Evolutionary conservation across 2,888 invertebrate genomes (phyloP), one percentile per base, ranked within the genome.

Genomic region (Onchidella celtica): DNA sequence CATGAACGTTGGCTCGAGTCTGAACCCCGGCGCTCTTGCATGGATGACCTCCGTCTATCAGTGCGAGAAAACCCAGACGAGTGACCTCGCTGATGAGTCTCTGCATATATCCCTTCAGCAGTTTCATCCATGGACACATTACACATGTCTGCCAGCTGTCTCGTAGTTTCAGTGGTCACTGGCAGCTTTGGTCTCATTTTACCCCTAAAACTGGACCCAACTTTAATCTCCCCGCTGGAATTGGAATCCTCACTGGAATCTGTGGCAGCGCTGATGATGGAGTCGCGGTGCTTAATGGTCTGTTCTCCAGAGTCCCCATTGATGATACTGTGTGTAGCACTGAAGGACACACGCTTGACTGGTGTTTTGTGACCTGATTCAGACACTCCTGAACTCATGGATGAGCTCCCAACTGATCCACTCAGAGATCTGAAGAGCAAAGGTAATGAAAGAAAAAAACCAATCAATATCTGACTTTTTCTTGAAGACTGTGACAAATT

Each of bases 221-320:
- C 80, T 74, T 85, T 83, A 61, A 84, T 86, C 68, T 88, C 86
- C 4, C 88, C 88, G 83, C 91, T 91, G 6, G 91, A 90, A 9
- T 85, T 89, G 59, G 91, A 91, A 80, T 90, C 91, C 79, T 91
- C 91, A 63, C 89, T 90, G 2, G 91, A 90, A 70, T 91, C 91
- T 3, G 91, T 91, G 27, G 90, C 90, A 63, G 90, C 89, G 83
- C 90, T 90, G 14, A 89, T 90, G 59, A 91, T 91, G 34, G 91
- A 91, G 81, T 91, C 91, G 29, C 91, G 79, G 81, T 91, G 91
- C 34, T 87, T 85, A 55, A 89, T 81, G 0, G 84, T 85, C 78
- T 90, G 89, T 79, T 89, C 89, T 2, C 88, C 86, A 4, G 85
- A 84, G 76, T 90, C 90, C 11, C 86, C 86, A 77, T 89, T 88